A percentile compares a stretch with the other conserved stretches of the same genome.
These are phyloP conservation scores for Sibirionetta formosa DNA, from an alignment of 2,797 vertebrate species.

Conservation along the genomic window DNA sequence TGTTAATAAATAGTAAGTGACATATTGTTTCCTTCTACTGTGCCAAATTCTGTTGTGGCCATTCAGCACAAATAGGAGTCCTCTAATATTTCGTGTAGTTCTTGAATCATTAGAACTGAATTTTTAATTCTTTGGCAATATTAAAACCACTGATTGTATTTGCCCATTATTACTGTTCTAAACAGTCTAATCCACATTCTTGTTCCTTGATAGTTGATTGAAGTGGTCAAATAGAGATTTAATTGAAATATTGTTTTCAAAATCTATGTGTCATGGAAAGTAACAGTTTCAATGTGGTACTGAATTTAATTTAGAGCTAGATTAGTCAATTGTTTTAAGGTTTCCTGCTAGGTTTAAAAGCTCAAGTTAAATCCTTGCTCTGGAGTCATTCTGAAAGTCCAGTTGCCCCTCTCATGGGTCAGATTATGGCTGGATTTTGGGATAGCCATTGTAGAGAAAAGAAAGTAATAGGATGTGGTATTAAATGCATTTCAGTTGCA, in stretches of 20 bases:
- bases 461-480: background rate
- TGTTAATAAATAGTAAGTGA: background rate
- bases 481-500: background rate
- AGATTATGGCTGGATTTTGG: background rate
- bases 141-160: background rate
- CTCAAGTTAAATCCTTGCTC: background rate
- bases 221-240: background rate
- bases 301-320: background rate
- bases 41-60: background rate
- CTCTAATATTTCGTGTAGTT: background rate
- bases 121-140: background rate
- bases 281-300: background rate
- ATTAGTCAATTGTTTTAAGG: background rate
- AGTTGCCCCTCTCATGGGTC: background rate
- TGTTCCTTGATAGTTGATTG: background rate
- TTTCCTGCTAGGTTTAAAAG: background rate
- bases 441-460: background rate
- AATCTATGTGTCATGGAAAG: background rate
- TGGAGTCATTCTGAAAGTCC: background rate
- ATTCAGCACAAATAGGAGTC: background rate
- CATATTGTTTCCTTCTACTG: background rate
- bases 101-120: background rate
- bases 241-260: background rate
- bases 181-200: background rate
- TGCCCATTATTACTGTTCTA: background rate